These are phyloP conservation scores for Atractosteus spatula DNA, from an alignment of 2,113 vertebrate species.

Conservation along the genomic window DNA sequence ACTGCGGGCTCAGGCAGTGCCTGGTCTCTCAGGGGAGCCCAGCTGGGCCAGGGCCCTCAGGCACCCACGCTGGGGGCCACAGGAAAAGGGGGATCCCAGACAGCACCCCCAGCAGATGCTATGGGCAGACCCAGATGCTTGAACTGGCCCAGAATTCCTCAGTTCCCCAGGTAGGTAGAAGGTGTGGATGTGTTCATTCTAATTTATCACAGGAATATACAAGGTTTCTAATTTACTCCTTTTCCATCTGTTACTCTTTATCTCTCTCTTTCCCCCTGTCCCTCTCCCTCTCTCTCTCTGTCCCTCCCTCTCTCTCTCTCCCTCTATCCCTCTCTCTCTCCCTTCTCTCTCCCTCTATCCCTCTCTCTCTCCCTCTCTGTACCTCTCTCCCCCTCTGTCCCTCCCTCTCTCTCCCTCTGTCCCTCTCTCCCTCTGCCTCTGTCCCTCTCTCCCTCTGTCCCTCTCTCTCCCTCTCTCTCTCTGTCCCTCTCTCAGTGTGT, in stretches of 20 bases:
- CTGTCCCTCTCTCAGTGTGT: conserved; percentile 54
- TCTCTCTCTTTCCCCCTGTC: too few relatives aligned
- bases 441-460: not conserved
- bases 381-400: not conserved
- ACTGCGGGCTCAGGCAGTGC: conserved; percentile 67
- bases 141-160: too few relatives aligned
- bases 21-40: too few relatives aligned
- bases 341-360: not conserved
- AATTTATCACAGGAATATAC: too few relatives aligned
- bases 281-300: not conserved
- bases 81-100: not conserved
- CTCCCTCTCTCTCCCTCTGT: not conserved
- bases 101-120: conserved; percentile 47
- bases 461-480: conserved; percentile 7
- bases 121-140: not conserved
- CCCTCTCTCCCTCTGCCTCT: conserved; percentile 10
- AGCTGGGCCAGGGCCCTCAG: too few relatives aligned
- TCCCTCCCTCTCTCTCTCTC: too few relatives aligned
- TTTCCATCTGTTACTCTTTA: too few relatives aligned
- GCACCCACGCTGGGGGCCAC: not conserved
- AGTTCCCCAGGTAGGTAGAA: not conserved
- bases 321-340: not conserved
- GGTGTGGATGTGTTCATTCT: too few relatives aligned
- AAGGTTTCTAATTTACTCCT: too few relatives aligned
- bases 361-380: conserved; percentile 5